phyloP scores from a whole-genome alignment of 1,140 invertebrate species.

The Lethocerus indicus region DNA sequence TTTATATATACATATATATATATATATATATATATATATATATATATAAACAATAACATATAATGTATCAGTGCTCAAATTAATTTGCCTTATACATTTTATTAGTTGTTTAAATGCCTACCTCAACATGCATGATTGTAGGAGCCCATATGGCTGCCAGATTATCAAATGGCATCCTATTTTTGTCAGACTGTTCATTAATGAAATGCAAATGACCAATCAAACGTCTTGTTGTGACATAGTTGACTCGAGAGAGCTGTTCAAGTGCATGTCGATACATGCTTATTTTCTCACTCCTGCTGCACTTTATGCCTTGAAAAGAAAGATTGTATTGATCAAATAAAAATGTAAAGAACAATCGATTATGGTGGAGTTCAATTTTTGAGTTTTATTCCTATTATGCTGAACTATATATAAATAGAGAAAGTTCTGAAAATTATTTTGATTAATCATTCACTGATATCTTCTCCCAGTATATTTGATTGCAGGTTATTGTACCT shows the following conservation, averaged over 20 bases:
- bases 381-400: neutral
- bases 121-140: slow-evolving; percentile 55
- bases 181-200: slow-evolving; percentile 49
- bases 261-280: slow-evolving; percentile 39
- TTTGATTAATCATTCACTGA: too few relatives aligned
- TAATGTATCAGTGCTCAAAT: too few relatives aligned
- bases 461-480: too few relatives aligned
- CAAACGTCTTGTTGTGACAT: slow-evolving; percentile 52
- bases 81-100: too few relatives aligned
- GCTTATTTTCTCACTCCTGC: slow-evolving; percentile 17
- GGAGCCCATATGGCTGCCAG: slow-evolving; percentile 72
- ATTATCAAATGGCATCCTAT: slow-evolving; percentile 64
- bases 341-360: neutral
- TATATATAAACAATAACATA: too few relatives aligned
- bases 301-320: slow-evolving; percentile 16
- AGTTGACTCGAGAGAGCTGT: slow-evolving; percentile 45
- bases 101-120: too few relatives aligned
- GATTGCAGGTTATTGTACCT: too few relatives aligned
- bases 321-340: too few relatives aligned
- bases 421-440: too few relatives aligned
- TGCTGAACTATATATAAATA: too few relatives aligned
- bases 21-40: too few relatives aligned
- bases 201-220: slow-evolving; percentile 65
- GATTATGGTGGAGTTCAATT: neutral
- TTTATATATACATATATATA: too few relatives aligned